phyloP scores from a whole-genome alignment of 2,797 vertebrate genomes.

The Anableps anableps region DNA sequence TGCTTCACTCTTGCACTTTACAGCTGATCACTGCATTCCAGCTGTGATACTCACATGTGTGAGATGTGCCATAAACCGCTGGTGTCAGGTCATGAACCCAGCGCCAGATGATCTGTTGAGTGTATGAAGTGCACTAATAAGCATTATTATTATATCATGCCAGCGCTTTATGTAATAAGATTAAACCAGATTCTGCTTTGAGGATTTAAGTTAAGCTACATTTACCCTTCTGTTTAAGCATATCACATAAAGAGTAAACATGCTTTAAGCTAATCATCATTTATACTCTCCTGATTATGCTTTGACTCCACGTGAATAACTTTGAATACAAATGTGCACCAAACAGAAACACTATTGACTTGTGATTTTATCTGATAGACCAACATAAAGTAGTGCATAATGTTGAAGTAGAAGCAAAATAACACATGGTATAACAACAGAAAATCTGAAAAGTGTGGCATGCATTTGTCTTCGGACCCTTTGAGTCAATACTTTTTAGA shows the following conservation, averaged over 20 bases:
- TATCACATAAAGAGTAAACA: background rate
- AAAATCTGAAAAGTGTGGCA: background rate
- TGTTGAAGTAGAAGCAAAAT: background rate
- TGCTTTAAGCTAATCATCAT: background rate
- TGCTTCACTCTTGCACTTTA: slow-evolving; percentile 30
- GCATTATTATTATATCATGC: slow-evolving; percentile 3
- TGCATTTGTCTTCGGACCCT: too few relatives aligned
- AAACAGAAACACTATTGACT: background rate
- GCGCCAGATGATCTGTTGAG: background rate
- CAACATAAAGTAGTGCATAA: background rate
- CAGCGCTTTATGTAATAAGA: slow-evolving; percentile 6
- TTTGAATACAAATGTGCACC: background rate
- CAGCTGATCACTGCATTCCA: slow-evolving; percentile 29
- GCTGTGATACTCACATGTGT: slow-evolving; percentile 12
- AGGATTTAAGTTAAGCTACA: slow-evolving; percentile 19
- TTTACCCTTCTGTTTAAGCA: slow-evolving; percentile 5
- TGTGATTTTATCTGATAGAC: background rate
- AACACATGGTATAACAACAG: background rate
- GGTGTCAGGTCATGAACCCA: background rate
- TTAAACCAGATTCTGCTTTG: slow-evolving; percentile 17
- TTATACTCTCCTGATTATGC: background rate
- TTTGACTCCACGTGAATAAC: background rate
- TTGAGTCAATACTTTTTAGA: too few relatives aligned
- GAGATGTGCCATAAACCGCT: background rate
- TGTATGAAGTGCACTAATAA: slow-evolving; percentile 3